A percentile compares a stretch with the other conserved stretches of the same genome.
Evolutionary conservation across 2,888 invertebrate species (phyloP).

Genomic region (Opisthograptis luteolata): DNA sequence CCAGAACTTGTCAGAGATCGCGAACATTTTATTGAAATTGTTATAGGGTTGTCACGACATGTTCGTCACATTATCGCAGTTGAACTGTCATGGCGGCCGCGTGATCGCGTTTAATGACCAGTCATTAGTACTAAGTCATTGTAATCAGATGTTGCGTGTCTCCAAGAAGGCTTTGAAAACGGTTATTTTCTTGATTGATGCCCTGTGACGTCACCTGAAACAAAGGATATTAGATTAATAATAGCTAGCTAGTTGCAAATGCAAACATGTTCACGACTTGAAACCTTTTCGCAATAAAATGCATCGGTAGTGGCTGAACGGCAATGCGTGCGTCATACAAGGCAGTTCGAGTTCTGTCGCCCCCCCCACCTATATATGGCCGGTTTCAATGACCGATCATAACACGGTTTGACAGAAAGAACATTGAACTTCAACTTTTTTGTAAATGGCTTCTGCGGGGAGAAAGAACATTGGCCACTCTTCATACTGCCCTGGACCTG

Average conservation of each 20-base stretch:
- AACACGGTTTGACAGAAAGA: too few relatives aligned
- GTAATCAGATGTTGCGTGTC: constrained; percentile 50
- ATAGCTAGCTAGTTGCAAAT: constrained; percentile 8
- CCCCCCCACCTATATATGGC: too few relatives aligned
- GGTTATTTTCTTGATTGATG: constrained; percentile 53
- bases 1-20: constrained; percentile 71
- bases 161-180: constrained; percentile 38
- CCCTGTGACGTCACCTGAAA: constrained; percentile 62
- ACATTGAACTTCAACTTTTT: too few relatives aligned
- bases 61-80: constrained; percentile 44
- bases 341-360: too few relatives aligned
- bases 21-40: constrained; percentile 59
- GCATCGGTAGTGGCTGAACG: too few relatives aligned
- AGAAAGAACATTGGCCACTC: too few relatives aligned
- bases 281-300: constrained; percentile 1
- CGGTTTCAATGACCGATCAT: too few relatives aligned
- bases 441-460: too few relatives aligned
- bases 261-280: neutral
- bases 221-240: constrained; percentile 46
- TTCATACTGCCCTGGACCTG: too few relatives aligned
- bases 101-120: constrained; percentile 43
- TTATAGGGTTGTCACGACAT: constrained; percentile 46
- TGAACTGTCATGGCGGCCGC: constrained; percentile 29
- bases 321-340: too few relatives aligned
- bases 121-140: constrained; percentile 49